These are phyloP conservation scores for Eupithecia subumbrata DNA, from an alignment of 2,888 invertebrate genomes.

Conservation along the genomic window DNA sequence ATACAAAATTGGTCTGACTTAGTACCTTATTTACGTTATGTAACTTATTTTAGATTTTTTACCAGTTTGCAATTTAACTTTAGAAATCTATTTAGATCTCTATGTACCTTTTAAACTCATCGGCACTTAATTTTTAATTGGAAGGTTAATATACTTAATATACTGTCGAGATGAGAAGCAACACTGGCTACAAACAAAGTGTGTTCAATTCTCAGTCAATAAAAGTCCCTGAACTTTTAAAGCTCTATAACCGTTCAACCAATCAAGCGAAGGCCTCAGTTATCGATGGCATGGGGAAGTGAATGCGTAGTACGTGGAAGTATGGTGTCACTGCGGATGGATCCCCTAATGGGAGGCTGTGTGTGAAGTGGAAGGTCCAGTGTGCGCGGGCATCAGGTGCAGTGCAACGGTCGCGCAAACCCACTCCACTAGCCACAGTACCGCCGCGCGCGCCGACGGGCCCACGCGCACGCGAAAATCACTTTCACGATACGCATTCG, in stretches of 20 bases:
- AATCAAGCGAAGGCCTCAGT: constrained; percentile 20
- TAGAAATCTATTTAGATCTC: no score
- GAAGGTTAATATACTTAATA: not conserved
- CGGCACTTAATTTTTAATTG: not conserved
- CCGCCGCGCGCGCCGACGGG: constrained; percentile 74
- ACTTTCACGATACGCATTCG: constrained; percentile 64
- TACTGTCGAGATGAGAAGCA: not conserved
- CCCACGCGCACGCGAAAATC: constrained; percentile 77
- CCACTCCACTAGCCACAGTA: constrained; percentile 71
- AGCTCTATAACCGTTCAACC: constrained; percentile 10
- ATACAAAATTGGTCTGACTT: not conserved
- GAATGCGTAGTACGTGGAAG: constrained; percentile 46
- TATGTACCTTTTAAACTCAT: not conserved
- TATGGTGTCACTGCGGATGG: constrained; percentile 32
- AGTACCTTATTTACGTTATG: not conserved
- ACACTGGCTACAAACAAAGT: not conserved
- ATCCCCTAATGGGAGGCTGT: constrained; percentile 44
- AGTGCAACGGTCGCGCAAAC: constrained; percentile 70
- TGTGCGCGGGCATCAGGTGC: constrained; percentile 72
- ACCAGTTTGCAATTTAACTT: not conserved
- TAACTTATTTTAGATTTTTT: not conserved
- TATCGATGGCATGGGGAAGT: constrained; percentile 36
- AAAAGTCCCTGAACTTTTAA: constrained; percentile 7
- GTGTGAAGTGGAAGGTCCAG: constrained; percentile 53
- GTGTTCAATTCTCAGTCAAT: not conserved